A percentile compares a stretch with the other conserved stretches of the same genome.
phyloP scores from a whole-genome alignment of 2,888 invertebrate genomes.

The Charanyca ferruginea region DNA sequence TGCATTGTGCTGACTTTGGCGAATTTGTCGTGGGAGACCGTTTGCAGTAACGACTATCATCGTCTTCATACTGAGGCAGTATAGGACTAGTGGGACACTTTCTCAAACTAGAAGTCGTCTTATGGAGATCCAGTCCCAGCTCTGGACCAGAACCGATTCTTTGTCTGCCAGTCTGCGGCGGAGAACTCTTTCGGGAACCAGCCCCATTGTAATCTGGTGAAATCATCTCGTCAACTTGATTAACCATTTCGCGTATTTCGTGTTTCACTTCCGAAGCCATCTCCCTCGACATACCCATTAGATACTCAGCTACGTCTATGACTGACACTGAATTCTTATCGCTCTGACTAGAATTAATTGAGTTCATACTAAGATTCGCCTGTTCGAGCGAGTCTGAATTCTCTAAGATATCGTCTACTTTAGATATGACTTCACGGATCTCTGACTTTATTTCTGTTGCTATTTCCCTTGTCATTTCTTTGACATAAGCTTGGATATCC shows the following conservation, averaged over 20 bases:
- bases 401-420: slow-evolving; percentile 95
- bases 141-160: slow-evolving; percentile 87
- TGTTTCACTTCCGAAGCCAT: slow-evolving; percentile 95
- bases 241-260: slow-evolving; percentile 94
- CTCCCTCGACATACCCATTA: slow-evolving; percentile 94
- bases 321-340: slow-evolving; percentile 94
- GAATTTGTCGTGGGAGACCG: slow-evolving; percentile 80
- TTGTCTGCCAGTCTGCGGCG: slow-evolving; percentile 84
- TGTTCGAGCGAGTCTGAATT: slow-evolving; percentile 92
- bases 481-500: slow-evolving; percentile 94
- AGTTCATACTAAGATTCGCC: slow-evolving; percentile 86
- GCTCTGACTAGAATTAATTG: slow-evolving; percentile 91
- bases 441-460: slow-evolving; percentile 96
- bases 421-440: slow-evolving; percentile 95
- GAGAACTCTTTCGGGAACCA: slow-evolving; percentile 85
- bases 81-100: slow-evolving; percentile 89
- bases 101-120: slow-evolving; percentile 74
- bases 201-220: slow-evolving; percentile 86
- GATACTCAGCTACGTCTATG: slow-evolving; percentile 94
- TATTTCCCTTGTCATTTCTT: slow-evolving; percentile 94
- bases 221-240: slow-evolving; percentile 93
- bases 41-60: slow-evolving; percentile 76
- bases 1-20: slow-evolving; percentile 85
- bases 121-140: slow-evolving; percentile 82
- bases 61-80: slow-evolving; percentile 82